Base-by-base conservation (phyloP, 2,797 vertebrate species). In the Syngnathus acus region DNA sequence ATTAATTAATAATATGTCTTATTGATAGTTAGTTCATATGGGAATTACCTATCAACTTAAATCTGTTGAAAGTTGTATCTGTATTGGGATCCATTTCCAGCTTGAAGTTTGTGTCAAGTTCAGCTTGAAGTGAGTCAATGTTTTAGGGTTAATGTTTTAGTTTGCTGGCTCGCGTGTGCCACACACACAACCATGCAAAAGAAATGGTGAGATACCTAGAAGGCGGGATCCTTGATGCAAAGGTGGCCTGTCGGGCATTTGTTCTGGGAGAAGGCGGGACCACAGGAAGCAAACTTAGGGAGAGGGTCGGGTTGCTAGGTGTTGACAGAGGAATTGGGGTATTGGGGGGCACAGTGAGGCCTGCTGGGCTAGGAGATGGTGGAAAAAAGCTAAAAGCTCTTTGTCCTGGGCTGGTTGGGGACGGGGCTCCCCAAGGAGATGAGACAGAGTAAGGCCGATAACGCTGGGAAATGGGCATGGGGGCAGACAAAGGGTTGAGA, bases 401-500 rank as follows among this genome's bases (percentile, higher is more conserved):
- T 40, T 89, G 84, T 62, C 90, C 87, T 0, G 82, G 86, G 78
- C 70, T 80, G 16, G 91, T 84, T 38, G 92, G 82, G 53, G 92
- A 83, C 54, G 89, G 66, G 38, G 76, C 75, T 38, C 77, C 91
- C 87, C 87, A 92, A 8, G 93, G 83, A 68, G 90, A 92, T 50
- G 86, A 80, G 77, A 95, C 80, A 0, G 93, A 92, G 83, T 97
- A 98, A 0, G 96, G 95, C 8, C 91, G 93, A 81, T 96, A 95
- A 67, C 94, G 92, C 6, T 92, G 92, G 47, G 94, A 96, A 6
- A 91, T 90, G 16, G 94, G 89, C 83, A 92, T 85, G 0, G 83
- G 90, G 72, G 90, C 87, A 5, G 90, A 88, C 17, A 90, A 82
- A 64, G 90, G 77, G 70, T 90, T 82, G 53, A 90, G 76, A 51